Conservation (phyloP, 1,140 invertebrate species). For the Schmidtea mediterranea region DNA sequence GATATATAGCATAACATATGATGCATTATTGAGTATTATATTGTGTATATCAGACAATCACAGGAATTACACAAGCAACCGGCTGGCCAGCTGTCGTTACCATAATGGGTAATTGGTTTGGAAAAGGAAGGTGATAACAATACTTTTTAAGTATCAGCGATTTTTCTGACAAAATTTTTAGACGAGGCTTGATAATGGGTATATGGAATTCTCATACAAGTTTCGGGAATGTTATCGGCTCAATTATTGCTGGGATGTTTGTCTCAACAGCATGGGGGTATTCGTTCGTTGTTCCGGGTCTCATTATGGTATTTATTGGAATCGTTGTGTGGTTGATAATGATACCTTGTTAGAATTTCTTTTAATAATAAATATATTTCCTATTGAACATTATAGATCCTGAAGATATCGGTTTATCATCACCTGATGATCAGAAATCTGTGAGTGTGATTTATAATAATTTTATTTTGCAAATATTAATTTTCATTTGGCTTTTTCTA, state of each 20-base stretch:
- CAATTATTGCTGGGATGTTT: slow-evolving; percentile 49
- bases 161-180: too few species aligned
- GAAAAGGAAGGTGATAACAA: slow-evolving; percentile 44
- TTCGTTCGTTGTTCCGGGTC: slow-evolving; percentile 59
- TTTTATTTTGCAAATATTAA: too few species aligned
- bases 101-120: slow-evolving; percentile 77
- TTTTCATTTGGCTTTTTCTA: too few species aligned
- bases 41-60: slow-evolving; percentile 46
- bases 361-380: neutral
- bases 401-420: neutral
- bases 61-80: slow-evolving; percentile 59
- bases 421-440: neutral
- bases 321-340: neutral
- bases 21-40: too few species aligned
- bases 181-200: slow-evolving; percentile 60
- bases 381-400: neutral
- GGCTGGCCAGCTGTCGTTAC: slow-evolving; percentile 77
- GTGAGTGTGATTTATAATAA: neutral
- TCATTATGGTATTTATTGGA: slow-evolving; percentile 1
- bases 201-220: slow-evolving; percentile 83
- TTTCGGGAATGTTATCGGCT: slow-evolving; percentile 66
- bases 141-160: too few species aligned
- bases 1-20: too few species aligned
- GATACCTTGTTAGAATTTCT: too few species aligned
- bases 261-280: slow-evolving; percentile 53